These are phyloP conservation scores for Elysia crispata DNA, from an alignment of 2,888 invertebrate species.

Conservation along the genomic window DNA sequence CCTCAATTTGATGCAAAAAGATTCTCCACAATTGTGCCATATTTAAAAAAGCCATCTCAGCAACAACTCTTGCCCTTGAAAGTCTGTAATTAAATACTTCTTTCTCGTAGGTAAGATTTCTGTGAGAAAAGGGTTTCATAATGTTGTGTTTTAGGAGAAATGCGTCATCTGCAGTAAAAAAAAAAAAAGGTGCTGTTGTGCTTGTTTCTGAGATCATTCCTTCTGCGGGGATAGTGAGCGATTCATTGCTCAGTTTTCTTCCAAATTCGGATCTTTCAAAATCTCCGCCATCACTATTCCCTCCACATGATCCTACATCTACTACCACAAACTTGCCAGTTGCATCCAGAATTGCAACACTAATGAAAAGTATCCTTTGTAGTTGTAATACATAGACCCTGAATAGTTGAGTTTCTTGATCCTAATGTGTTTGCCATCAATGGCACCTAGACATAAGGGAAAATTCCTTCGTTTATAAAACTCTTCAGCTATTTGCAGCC, in stretches of 20 bases:
- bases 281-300: constrained; percentile 35
- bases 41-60: no score
- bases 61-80: constrained; percentile 13
- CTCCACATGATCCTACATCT: constrained; percentile 32
- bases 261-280: not conserved
- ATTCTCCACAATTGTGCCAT: no score
- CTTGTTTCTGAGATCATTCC: constrained; percentile 14
- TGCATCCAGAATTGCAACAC: constrained; percentile 17
- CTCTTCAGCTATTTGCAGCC: constrained; percentile 17
- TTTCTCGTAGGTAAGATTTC: constrained; percentile 12
- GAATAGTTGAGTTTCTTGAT: constrained; percentile 11
- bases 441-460: constrained; percentile 23
- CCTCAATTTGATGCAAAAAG: no score
- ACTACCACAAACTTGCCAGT: constrained; percentile 31
- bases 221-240: constrained; percentile 1
- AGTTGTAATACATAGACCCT: constrained; percentile 31
- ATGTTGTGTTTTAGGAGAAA: constrained; percentile 25
- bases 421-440: constrained; percentile 13
- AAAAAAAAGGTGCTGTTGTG: constrained; percentile 18
- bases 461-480: constrained; percentile 2
- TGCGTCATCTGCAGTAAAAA: constrained; percentile 28
- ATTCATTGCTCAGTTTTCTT: constrained; percentile 16
- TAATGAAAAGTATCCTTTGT: constrained; percentile 13
- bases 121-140: constrained; percentile 32
- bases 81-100: constrained; percentile 34